A percentile compares a stretch with the other conserved stretches of the same genome.
Conservation (phyloP, 30 jellyfish, hydroid and myxozoan genomes). For the Cassiopea xamachana region DNA sequence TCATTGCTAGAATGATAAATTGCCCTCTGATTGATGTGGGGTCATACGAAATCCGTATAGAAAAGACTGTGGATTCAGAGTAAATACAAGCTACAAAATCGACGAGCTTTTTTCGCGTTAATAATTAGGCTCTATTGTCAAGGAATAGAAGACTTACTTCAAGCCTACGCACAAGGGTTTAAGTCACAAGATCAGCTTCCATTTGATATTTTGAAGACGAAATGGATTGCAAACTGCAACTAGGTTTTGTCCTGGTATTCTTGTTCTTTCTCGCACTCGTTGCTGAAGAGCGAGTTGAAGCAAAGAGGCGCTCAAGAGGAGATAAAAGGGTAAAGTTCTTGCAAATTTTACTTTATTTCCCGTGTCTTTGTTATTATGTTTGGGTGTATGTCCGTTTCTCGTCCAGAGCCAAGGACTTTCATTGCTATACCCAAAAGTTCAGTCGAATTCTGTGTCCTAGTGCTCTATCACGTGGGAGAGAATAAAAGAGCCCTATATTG, state of each 20-base stretch:
- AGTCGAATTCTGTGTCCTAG: no score
- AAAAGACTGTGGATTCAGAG: background rate
- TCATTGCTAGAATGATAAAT: background rate
- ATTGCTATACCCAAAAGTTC: no score
- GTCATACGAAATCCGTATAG: background rate
- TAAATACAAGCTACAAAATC: background rate
- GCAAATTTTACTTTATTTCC: background rate
- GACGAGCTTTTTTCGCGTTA: background rate
- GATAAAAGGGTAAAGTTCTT: slow-evolving; percentile 31
- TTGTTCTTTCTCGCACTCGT: background rate
- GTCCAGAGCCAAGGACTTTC: background rate
- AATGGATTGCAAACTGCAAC: background rate
- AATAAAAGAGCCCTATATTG: no score
- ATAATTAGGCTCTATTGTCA: background rate
- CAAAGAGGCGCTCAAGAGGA: slow-evolving; percentile 31
- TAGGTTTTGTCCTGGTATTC: background rate
- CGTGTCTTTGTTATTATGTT: background rate
- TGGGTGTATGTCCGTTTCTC: background rate
- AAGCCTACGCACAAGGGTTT: no score
- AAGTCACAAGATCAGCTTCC: no score
- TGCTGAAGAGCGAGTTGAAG: slow-evolving; percentile 16
- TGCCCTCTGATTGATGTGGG: background rate
- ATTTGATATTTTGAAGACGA: no score
- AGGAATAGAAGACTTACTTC: background rate
- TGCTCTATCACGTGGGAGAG: no score